Evolutionary conservation across 2,113 vertebrate genomes (phyloP), one percentile per base, ranked within the genome.

Genomic region (Dicrurus megarhynchus): DNA sequence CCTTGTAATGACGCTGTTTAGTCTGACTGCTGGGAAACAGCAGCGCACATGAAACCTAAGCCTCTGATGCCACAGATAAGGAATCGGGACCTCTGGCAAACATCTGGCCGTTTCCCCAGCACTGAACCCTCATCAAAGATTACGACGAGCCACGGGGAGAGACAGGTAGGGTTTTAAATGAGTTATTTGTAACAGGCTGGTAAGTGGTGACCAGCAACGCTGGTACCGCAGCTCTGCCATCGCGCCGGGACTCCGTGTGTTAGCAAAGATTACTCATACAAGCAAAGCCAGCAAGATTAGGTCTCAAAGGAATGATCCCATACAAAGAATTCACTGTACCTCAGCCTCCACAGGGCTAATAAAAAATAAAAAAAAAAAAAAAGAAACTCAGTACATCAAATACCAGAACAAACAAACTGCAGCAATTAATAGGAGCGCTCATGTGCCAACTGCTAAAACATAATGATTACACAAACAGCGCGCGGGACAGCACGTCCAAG

Each of bases 251-350:
- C 93, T 47, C 65, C 0, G 68, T 5, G 87, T 37, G 53, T 41
- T 78, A 84, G 76, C 41, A 89, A 53, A 93, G 95, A 96, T 95
- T 96, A 78, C 95, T 89, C 96, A 71, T 2, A 92, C 73, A 27
- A 84, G 86, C 86, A 53, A 78, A 80, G 49, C 63, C 41, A 19
- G 92, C 95, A 90, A 96, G 95, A 92, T 88, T 81, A 86, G 86
- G 93, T 94, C 96, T 90, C 93, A 46, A 60, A 94, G 93, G 96
- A 97, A 94, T 94, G 89, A 92, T 81, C 86, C 61, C 65, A 3
- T 52, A 97, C 96, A 97, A 97, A 96, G 96, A 93, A 90, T 84
- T 87, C 96, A 75, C 92, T 96, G 95, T 96, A 92, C 83, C 76
- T 90, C 95, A 93, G 90, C 79, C 87, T 95, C 85, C 90, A 88